These are phyloP conservation scores for Orius laevigatus DNA, from an alignment of 1,140 invertebrate genomes.

Conservation along the genomic window DNA sequence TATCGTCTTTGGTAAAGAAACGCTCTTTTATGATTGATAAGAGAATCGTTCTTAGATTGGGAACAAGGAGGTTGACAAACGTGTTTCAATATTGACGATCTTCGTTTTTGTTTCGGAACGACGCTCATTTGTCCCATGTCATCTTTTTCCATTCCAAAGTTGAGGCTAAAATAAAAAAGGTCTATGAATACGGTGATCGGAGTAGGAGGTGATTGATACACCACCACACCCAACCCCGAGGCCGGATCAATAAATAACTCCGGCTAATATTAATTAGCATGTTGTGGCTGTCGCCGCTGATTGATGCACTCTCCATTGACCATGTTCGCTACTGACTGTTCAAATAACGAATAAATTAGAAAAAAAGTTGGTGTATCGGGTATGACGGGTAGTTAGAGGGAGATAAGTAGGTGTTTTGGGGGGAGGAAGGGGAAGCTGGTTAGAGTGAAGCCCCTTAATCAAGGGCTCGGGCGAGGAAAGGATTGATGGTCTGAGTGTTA, in stretches of 20 bases:
- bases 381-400: background rate
- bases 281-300: constrained; percentile 4
- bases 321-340: background rate
- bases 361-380: too few species aligned
- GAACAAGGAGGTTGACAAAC: constrained; percentile 3
- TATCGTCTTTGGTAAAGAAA: too few species aligned
- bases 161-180: background rate
- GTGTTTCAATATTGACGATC: background rate
- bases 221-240: background rate
- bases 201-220: constrained; percentile 3
- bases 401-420: constrained; percentile 12
- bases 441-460: constrained; percentile 9
- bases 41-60: constrained; percentile 1
- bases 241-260: constrained; percentile 9
- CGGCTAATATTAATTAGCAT: constrained; percentile 6
- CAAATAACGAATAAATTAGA: too few species aligned
- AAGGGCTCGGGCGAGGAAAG: constrained; percentile 12
- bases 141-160: background rate
- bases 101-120: background rate
- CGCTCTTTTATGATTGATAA: background rate
- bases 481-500: constrained; percentile 13
- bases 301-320: constrained; percentile 5
- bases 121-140: constrained; percentile 1
- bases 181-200: background rate
- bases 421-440: background rate